phyloP scores from a whole-genome alignment of 1,140 invertebrate species.

The Anthonomus grandis region DNA sequence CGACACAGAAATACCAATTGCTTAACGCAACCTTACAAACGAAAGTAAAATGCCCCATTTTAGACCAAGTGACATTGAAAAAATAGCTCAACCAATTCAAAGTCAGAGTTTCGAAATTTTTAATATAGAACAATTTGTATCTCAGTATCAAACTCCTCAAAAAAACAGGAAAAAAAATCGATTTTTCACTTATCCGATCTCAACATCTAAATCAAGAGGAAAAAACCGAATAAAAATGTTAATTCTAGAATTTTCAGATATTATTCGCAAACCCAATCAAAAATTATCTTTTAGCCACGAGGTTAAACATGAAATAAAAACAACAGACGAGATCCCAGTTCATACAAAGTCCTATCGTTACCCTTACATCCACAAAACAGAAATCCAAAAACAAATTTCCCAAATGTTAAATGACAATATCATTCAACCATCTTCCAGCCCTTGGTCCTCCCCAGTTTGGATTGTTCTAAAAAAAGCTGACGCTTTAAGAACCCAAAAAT shows the following conservation, averaged over 20 bases:
- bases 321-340: constrained; percentile 12
- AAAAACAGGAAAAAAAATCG: not conserved
- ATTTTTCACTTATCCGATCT: constrained; percentile 13
- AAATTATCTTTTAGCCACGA: constrained; percentile 16
- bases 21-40: no score
- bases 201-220: constrained; percentile 28
- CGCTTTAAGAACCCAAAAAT: constrained; percentile 14
- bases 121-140: no score
- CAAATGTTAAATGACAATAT: constrained; percentile 28
- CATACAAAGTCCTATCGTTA: constrained; percentile 23
- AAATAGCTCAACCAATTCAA: no score
- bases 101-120: no score
- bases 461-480: constrained; percentile 24
- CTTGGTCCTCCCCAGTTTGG: constrained; percentile 19
- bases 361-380: constrained; percentile 20
- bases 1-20: no score
- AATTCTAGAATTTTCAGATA: constrained; percentile 7
- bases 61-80: no score
- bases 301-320: constrained; percentile 24
- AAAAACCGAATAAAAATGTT: constrained; percentile 8
- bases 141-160: no score
- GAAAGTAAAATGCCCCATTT: no score
- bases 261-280: constrained; percentile 11
- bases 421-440: constrained; percentile 19
- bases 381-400: constrained; percentile 31